Percentiles rank a stretch among this genome's conserved stretches.
Conservation (phyloP, 2,888 invertebrate genomes). For the Brachylomia viminalis region DNA sequence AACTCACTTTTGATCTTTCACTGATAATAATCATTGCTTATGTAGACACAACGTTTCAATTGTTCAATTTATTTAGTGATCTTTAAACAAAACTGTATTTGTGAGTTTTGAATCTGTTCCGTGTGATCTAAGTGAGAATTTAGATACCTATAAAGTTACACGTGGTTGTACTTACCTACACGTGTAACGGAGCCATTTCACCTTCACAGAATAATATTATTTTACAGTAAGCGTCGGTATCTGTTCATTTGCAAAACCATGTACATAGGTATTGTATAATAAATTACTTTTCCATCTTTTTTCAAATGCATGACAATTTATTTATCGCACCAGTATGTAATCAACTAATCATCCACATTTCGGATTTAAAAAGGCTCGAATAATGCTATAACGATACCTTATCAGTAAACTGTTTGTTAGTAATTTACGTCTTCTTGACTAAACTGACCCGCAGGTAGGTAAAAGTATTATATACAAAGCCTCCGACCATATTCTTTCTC, state of each 20-base stretch:
- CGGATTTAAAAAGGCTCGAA: neutral
- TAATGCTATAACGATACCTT: neutral
- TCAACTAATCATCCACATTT: neutral
- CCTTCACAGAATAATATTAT: neutral
- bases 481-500: neutral
- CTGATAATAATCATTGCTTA: neutral
- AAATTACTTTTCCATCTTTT: neutral
- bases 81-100: neutral
- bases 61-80: neutral
- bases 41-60: neutral
- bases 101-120: neutral
- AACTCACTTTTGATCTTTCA: neutral
- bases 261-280: neutral
- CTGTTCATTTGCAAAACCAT: slow-evolving; percentile 1
- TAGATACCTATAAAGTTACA: neutral
- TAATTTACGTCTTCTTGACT: too few relatives aligned
- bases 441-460: neutral
- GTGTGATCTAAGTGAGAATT: neutral
- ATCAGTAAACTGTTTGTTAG: neutral
- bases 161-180: neutral
- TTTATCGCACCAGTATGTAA: neutral
- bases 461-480: too few relatives aligned
- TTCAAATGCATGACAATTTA: neutral
- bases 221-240: neutral
- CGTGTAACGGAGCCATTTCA: slow-evolving; percentile 13